Conservation (phyloP, 2,797 vertebrate genomes). For the Phataginus tetradactyla region DNA sequence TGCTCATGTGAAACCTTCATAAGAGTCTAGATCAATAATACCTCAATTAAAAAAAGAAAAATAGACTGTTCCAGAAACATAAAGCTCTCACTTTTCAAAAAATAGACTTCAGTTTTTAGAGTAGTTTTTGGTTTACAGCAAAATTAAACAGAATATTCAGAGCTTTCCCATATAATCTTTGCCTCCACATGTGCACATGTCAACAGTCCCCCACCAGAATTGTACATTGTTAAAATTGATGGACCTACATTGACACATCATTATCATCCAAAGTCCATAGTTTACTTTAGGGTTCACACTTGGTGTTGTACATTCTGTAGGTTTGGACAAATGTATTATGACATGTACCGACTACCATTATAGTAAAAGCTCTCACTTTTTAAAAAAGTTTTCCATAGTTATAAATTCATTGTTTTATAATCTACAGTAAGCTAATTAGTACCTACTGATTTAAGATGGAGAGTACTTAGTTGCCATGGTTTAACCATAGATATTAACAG, state of each 20-base stretch:
- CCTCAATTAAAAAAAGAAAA: neutral
- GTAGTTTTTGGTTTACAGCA: neutral
- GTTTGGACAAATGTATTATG: neutral
- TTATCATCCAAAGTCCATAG: neutral
- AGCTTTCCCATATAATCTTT: neutral
- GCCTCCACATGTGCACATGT: neutral
- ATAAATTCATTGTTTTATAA: neutral
- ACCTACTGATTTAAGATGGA: neutral
- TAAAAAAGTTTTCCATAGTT: neutral
- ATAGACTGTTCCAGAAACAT: neutral
- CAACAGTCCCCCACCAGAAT: neutral
- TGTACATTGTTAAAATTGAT: neutral
- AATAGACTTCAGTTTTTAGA: neutral
- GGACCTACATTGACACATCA: too few relatives aligned
- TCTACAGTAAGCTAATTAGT: neutral
- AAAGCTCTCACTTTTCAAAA: neutral
- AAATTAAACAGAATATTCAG: neutral
- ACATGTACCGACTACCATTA: neutral
- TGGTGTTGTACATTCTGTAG: neutral
- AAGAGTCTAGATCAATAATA: too few relatives aligned
- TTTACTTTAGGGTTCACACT: neutral
- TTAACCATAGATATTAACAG: neutral
- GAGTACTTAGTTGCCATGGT: neutral
- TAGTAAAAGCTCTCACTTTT: neutral
- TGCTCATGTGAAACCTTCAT: too few relatives aligned